Base-by-base conservation (phyloP, 1,140 invertebrate species). In the Trichogramma pretiosum region DNA sequence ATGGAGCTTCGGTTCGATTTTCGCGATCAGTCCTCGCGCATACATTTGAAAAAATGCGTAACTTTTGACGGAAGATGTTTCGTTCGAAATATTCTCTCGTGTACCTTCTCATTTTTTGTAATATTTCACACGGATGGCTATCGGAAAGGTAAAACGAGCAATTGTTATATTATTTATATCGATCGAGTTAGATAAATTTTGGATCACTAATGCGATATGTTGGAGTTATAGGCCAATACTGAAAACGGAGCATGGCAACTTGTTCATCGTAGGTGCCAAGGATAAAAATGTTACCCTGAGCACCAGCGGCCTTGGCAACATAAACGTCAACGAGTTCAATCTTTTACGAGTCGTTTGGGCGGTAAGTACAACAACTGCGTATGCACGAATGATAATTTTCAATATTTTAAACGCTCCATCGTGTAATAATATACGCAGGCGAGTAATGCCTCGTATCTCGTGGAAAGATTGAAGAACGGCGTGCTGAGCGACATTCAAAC, bases 231-330 rank as follows among this genome's bases (percentile, higher is more conserved):
- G 82, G 39, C 80, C 83, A 0, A 73, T 78, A 61, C 75, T 84
- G 33, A 74, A 78, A 49, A 70, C 78, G 11, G 62, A 63, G 17
- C 73, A 81, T 65, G 82, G 83, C 40, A 73, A 83, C 63, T 64
- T 84, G n/a, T 71, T 77, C 43, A 73, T 85, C 18, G 72, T 77
- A 48, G 74, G 78, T 32, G 80, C 78, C 0, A 70, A 72, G 30
- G 75, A 80, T 59, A 77, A 74, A 52, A 83, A 80, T 54, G 81
- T 85, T n/a, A 79, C 75, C 26, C 67, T 85, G 41, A 70, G 68
- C 41, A 65, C 76, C 1, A 73, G 74, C 21, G 82, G 82, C 24
- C 67, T 55, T n/a, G 78, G 81, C 32, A 77, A 65, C 28, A 59
- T 85, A 22, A 78, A 76, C 36, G 63, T 84, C 5, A 82, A 80